Conservation (phyloP, 2,797 vertebrate species). For the Pseudochaenichthys georgianus region DNA sequence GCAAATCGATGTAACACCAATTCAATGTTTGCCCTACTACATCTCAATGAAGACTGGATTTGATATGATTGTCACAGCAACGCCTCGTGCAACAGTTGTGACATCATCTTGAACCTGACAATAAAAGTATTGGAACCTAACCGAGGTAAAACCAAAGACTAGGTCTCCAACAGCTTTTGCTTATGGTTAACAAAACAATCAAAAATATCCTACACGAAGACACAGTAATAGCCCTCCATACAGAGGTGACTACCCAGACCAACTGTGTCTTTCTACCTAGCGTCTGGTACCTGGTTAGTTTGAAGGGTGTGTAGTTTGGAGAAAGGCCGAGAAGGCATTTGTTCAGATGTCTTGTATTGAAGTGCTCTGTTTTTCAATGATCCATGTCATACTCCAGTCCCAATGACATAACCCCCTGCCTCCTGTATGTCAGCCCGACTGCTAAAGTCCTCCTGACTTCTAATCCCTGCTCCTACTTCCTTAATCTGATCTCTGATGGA, state of each 20-base stretch:
- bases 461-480: constrained; percentile 61
- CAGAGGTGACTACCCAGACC: neutral
- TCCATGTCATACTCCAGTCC: constrained; percentile 13
- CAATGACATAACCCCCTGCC: constrained; percentile 44
- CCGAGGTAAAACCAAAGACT: too few species aligned
- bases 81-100: too few species aligned
- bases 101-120: too few species aligned
- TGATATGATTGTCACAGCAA: too few species aligned
- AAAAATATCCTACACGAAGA: too few species aligned
- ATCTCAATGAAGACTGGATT: too few species aligned
- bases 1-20: too few species aligned
- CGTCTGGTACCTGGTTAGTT: neutral
- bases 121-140: too few species aligned
- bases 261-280: neutral
- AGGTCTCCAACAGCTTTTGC: too few species aligned
- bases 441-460: constrained; percentile 30
- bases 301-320: neutral
- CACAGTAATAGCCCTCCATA: neutral
- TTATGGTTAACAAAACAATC: too few species aligned
- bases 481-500: constrained; percentile 78
- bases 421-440: constrained; percentile 44
- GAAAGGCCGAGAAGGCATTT: neutral
- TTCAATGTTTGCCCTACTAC: neutral
- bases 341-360: neutral
- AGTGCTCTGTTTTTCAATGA: neutral